These are phyloP conservation scores for Cylloceria caligata DNA, from an alignment of 2,888 invertebrate genomes.

Conservation along the genomic window DNA sequence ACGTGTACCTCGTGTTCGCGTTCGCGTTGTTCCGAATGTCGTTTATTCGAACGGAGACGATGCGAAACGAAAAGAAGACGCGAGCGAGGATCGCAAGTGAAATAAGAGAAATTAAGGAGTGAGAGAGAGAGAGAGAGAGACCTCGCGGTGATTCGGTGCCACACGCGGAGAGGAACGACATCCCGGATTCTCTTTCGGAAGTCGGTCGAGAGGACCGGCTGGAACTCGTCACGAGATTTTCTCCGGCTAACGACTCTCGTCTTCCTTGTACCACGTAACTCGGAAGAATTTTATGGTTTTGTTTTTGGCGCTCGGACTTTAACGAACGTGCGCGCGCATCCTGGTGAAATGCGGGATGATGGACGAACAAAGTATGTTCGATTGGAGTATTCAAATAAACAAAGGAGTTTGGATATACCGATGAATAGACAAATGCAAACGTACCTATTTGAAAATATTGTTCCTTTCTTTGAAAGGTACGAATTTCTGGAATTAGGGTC, in stretches of 20 bases:
- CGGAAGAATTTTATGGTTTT: constrained; percentile 33
- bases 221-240: constrained; percentile 41
- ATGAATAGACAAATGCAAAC: too few relatives aligned
- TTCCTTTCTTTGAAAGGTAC: too few relatives aligned
- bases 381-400: too few relatives aligned
- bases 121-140: constrained; percentile 13
- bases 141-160: constrained; percentile 24
- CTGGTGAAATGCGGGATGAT: constrained; percentile 19
- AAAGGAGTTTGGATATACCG: too few relatives aligned
- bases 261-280: constrained; percentile 10
- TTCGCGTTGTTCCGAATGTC: constrained; percentile 36
- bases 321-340: constrained; percentile 23
- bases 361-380: neutral
- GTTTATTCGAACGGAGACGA: constrained; percentile 29
- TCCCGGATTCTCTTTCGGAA: constrained; percentile 45
- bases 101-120: neutral
- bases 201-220: constrained; percentile 45
- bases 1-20: constrained; percentile 37
- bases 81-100: neutral
- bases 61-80: constrained; percentile 34
- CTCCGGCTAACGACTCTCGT: constrained; percentile 18
- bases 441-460: neutral
- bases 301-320: constrained; percentile 46
- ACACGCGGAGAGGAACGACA: neutral
- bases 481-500: too few relatives aligned